phyloP scores from a whole-genome alignment of 2,888 invertebrate species.

The Yponomeuta plumbellus region DNA sequence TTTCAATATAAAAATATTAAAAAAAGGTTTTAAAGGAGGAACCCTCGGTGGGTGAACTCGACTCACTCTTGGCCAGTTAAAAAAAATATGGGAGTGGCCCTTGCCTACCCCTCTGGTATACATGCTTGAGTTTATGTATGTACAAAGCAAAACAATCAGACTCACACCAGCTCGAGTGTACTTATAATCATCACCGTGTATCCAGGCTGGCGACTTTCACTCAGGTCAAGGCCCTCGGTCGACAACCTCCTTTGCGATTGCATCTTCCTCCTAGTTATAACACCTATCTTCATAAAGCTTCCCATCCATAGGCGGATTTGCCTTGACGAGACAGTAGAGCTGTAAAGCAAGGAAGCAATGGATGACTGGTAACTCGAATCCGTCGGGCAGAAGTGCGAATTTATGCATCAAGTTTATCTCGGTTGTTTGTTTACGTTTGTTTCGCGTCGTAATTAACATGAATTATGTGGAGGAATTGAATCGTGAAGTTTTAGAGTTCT shows the following conservation, averaged over 20 bases:
- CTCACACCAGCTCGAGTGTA: conserved; percentile 10
- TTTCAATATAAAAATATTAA: too few species aligned
- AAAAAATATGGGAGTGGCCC: too few species aligned
- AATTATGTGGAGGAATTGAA: conserved; percentile 4
- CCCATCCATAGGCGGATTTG: neutral
- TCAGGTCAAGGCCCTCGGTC: conserved; percentile 56
- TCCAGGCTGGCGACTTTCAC: conserved; percentile 41
- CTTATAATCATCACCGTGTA: conserved; percentile 17
- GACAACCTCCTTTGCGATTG: conserved; percentile 31
- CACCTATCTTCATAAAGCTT: neutral
- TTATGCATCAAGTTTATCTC: neutral
- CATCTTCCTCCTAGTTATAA: conserved; percentile 13
- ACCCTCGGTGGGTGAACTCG: too few species aligned
- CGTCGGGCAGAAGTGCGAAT: neutral
- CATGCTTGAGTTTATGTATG: too few species aligned
- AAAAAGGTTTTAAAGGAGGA: too few species aligned
- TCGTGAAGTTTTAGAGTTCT: neutral
- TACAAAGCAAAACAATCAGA: too few species aligned
- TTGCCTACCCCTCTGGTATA: too few species aligned
- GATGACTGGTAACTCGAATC: neutral
- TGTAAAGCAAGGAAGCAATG: neutral
- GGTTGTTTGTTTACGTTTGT: conserved; percentile 10
- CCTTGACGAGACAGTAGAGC: neutral
- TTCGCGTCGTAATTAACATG: neutral
- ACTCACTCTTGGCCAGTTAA: too few species aligned